phyloP scores from a whole-genome alignment of 1,140 invertebrate genomes.

The Drosophila kikkawai region DNA sequence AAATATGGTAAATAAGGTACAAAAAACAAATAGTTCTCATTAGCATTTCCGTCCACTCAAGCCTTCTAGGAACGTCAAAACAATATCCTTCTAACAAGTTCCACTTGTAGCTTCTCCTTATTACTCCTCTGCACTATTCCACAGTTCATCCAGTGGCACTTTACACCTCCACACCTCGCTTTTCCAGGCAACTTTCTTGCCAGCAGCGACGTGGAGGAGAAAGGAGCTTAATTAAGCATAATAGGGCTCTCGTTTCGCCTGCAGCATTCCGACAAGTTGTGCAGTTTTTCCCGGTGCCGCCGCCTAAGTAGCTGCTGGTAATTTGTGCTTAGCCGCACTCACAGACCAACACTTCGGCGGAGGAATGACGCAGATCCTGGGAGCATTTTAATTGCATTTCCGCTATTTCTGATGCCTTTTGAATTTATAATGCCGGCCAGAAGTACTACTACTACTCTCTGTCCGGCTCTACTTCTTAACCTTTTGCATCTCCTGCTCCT shows the following conservation, averaged over 20 bases:
- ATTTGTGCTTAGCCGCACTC: constrained; percentile 80
- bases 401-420: constrained; percentile 80
- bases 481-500: constrained; percentile 9
- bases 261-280: constrained; percentile 36
- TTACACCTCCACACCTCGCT: constrained; percentile 27
- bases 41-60: not conserved
- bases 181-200: constrained; percentile 39
- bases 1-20: not conserved
- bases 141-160: constrained; percentile 43
- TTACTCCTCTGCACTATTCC: constrained; percentile 8
- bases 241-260: constrained; percentile 52
- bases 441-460: constrained; percentile 4
- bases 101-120: constrained; percentile 25
- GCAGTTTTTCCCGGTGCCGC: constrained; percentile 24
- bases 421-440: constrained; percentile 68
- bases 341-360: constrained; percentile 56
- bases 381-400: constrained; percentile 80
- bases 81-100: constrained; percentile 54
- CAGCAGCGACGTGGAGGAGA: constrained; percentile 9
- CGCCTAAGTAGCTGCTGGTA: constrained; percentile 77
- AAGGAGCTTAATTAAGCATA: constrained; percentile 81
- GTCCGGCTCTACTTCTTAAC: constrained; percentile 2
- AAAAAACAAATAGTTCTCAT: not conserved
- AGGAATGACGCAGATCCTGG: constrained; percentile 31
- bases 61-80: not conserved